phyloP scores from a whole-genome alignment of 2,797 vertebrate genomes.

The Neosilurus hyrtlii region DNA sequence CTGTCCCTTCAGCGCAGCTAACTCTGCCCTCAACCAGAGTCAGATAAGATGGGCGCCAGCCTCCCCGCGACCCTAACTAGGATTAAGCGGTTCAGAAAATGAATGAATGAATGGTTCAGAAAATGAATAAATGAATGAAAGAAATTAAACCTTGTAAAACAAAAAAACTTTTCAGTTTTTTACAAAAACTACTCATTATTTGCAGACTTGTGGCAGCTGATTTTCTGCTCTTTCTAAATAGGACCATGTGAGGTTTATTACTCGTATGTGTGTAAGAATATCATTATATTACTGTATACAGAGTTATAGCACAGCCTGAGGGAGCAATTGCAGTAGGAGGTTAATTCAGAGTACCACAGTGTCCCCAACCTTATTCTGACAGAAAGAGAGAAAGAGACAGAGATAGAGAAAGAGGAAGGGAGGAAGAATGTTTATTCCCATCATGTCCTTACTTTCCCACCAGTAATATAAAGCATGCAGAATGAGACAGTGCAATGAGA shows the following conservation, averaged over 20 bases:
- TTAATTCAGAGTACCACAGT: slow-evolving; percentile 44
- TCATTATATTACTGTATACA: slow-evolving; percentile 50
- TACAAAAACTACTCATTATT: slow-evolving; percentile 41
- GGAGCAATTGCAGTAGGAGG: slow-evolving; percentile 47
- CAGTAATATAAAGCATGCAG: slow-evolving; percentile 42
- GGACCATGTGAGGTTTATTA: slow-evolving; percentile 39
- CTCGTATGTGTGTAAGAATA: slow-evolving; percentile 42
- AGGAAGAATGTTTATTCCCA: slow-evolving; percentile 47
- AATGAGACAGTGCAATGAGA: slow-evolving; percentile 35
- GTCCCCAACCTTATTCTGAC: slow-evolving; percentile 42
- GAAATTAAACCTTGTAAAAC: slow-evolving; percentile 27
- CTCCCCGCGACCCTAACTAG: no score
- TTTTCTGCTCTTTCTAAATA: slow-evolving; percentile 28
- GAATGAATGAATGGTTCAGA: no score
- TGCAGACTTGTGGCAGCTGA: slow-evolving; percentile 36
- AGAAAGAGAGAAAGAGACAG: slow-evolving; percentile 25
- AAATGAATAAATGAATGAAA: no score
- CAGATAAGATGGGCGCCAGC: no score
- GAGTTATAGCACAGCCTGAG: slow-evolving; percentile 49
- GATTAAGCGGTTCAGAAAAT: no score
- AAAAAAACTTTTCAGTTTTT: slow-evolving; percentile 26
- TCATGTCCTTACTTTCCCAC: slow-evolving; percentile 31
- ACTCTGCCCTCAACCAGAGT: no score
- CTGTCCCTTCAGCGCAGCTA: no score
- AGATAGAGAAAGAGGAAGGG: background rate